Conservation (phyloP, 2,888 invertebrate genomes). For the Crioceris asparagi region DNA sequence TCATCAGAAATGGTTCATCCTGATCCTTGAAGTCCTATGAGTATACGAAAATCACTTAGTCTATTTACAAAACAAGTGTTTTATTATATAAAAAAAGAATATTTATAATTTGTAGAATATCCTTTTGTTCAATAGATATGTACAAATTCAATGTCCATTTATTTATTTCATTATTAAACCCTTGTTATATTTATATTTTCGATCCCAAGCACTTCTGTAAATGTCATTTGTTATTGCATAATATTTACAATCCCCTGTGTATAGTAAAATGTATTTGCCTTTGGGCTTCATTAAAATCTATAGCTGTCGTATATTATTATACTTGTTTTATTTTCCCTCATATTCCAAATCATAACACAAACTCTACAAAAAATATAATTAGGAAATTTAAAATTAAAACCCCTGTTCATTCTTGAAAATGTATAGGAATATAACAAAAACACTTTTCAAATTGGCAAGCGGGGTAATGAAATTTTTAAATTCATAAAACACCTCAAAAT, state of each 20-base stretch:
- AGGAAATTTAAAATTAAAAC: too few species aligned
- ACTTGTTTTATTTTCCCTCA: background rate
- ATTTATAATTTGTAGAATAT: background rate
- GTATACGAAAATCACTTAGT: constrained; percentile 31
- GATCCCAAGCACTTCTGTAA: constrained; percentile 21
- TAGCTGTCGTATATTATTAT: constrained; percentile 34
- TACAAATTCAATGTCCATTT: constrained; percentile 6
- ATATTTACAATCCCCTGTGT: constrained; percentile 34
- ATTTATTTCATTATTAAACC: too few species aligned
- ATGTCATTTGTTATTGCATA: constrained; percentile 38
- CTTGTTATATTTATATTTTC: too few species aligned
- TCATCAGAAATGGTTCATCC: constrained; percentile 13
- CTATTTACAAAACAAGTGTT: background rate
- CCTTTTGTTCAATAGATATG: background rate
- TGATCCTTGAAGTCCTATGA: constrained; percentile 25
- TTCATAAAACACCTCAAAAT: too few species aligned
- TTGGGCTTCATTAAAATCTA: constrained; percentile 38
- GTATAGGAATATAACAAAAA: too few species aligned
- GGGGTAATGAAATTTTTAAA: too few species aligned
- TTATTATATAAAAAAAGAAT: constrained; percentile 11
- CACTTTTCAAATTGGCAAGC: too few species aligned
- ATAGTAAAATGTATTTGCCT: constrained; percentile 39
- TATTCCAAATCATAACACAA: too few species aligned
- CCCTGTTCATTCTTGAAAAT: too few species aligned
- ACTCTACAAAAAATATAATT: too few species aligned